These are phyloP conservation scores for Chrysaora quinquecirrha DNA, from an alignment of 30 jellyfish, hydroid and myxozoan species.

Conservation along the genomic window DNA sequence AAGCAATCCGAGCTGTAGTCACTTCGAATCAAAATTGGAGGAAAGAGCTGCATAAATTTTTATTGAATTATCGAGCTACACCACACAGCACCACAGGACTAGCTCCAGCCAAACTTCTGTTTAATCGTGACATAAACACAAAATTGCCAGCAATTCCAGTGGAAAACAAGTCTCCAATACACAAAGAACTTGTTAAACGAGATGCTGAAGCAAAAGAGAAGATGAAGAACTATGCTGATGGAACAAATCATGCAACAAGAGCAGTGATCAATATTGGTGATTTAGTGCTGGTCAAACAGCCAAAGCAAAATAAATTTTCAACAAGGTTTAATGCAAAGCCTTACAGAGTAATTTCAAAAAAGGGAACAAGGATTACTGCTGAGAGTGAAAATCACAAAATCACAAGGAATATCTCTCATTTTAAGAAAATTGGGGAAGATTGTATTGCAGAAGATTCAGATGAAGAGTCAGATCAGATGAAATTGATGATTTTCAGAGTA, in stretches of 20 bases:
- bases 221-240: background rate
- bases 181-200: slow-evolving; percentile 11
- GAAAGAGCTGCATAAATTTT: slow-evolving; percentile 26
- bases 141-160: slow-evolving; percentile 37
- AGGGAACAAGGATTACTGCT: slow-evolving; percentile 41
- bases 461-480: too few relatives aligned
- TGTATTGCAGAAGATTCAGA: background rate
- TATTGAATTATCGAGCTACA: slow-evolving; percentile 42
- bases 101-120: too few relatives aligned
- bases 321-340: slow-evolving; percentile 19
- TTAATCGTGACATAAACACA: slow-evolving; percentile 49
- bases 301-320: slow-evolving; percentile 25
- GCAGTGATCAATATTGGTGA: background rate
- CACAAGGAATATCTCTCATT: slow-evolving; percentile 23
- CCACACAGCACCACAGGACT: slow-evolving; percentile 60
- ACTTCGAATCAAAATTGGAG: slow-evolving; percentile 16
- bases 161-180: slow-evolving; percentile 34
- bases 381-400: slow-evolving; percentile 21
- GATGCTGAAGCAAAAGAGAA: background rate
- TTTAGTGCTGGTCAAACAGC: slow-evolving; percentile 27
- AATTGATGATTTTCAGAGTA: background rate
- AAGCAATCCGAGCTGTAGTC: slow-evolving; percentile 27
- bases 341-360: slow-evolving; percentile 12
- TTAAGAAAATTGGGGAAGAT: background rate
- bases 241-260: background rate